phyloP scores from a whole-genome alignment of 2,888 invertebrate species.

The Stenurella melanura region DNA sequence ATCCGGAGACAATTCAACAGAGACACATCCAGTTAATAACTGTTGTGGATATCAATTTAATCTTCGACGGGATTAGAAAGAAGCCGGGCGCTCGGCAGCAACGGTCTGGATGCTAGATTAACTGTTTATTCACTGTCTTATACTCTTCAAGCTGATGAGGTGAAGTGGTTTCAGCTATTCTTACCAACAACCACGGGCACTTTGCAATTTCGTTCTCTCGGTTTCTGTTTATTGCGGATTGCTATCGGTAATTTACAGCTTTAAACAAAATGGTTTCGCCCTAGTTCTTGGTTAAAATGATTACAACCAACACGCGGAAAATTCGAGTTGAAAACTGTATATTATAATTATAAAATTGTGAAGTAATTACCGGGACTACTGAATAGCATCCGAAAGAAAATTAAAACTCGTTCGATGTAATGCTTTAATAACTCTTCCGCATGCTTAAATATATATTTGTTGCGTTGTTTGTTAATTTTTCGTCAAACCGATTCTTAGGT shows the following conservation, averaged over 20 bases:
- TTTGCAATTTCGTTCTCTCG: conserved; percentile 4
- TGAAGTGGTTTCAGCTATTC: conserved; percentile 18
- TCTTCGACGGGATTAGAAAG: conserved; percentile 47
- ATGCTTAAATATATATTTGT: too few species aligned
- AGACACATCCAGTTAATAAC: conserved; percentile 46
- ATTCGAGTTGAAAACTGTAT: not conserved
- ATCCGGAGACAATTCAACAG: conserved; percentile 40
- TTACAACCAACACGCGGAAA: not conserved
- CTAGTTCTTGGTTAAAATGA: not conserved
- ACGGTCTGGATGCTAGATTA: conserved; percentile 16
- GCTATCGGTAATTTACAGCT: conserved; percentile 16
- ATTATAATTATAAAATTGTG: not conserved
- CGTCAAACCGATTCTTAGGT: too few species aligned
- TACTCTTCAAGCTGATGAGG: conserved; percentile 24
- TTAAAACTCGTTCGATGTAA: too few species aligned
- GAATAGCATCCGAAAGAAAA: too few species aligned
- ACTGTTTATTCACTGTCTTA: conserved; percentile 19
- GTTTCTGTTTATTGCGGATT: conserved; percentile 14
- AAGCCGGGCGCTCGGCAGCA: not conserved
- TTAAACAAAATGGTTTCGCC: conserved; percentile 12
- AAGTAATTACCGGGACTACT: not conserved
- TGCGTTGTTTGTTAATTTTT: too few species aligned
- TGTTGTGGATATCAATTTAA: conserved; percentile 53
- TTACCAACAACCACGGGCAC: not conserved
- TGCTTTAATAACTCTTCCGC: too few species aligned